Conservation (phyloP, 92 coral and sea anemone genomes). For the Parazoanthus darwini region DNA sequence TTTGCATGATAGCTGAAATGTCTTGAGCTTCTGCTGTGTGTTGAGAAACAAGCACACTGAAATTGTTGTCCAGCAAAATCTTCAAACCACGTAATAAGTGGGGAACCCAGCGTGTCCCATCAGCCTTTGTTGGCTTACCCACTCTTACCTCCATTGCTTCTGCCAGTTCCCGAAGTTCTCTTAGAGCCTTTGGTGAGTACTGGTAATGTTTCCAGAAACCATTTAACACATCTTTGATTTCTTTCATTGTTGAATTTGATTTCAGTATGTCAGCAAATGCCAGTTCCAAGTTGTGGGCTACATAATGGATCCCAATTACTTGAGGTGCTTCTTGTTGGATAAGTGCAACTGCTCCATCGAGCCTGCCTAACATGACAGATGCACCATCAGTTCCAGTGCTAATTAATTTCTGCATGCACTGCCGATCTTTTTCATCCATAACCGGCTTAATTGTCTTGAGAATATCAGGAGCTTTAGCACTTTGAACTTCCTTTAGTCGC, state of each 20-base stretch:
- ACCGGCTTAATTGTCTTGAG: constrained; percentile 48
- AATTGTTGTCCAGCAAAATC: constrained; percentile 51
- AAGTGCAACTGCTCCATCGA: constrained; percentile 51
- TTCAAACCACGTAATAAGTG: constrained; percentile 51
- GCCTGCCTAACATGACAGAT: constrained; percentile 58
- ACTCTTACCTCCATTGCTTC: constrained; percentile 52
- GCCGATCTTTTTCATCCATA: constrained; percentile 50
- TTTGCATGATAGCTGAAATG: constrained; percentile 42
- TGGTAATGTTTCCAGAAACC: constrained; percentile 58
- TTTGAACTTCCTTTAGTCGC: constrained; percentile 51
- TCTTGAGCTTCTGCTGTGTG: constrained; percentile 48
- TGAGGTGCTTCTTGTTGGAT: constrained; percentile 52
- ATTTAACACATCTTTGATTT: constrained; percentile 51
- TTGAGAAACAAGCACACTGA: constrained; percentile 54
- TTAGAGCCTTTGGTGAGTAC: constrained; percentile 53
- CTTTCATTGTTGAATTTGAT: constrained; percentile 50
- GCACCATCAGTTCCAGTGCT: constrained; percentile 56
- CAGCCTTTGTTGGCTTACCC: constrained; percentile 61
- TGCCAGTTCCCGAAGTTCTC: constrained; percentile 51
- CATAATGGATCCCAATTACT: constrained; percentile 51
- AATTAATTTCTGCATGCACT: constrained; percentile 50
- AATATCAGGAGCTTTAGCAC: constrained; percentile 50
- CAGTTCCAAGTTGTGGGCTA: constrained; percentile 56
- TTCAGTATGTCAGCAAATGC: constrained; percentile 55
- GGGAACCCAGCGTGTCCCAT: constrained; percentile 60